These are phyloP conservation scores for Bombus fervidus DNA, from an alignment of 1,140 invertebrate species.

Conservation along the genomic window DNA sequence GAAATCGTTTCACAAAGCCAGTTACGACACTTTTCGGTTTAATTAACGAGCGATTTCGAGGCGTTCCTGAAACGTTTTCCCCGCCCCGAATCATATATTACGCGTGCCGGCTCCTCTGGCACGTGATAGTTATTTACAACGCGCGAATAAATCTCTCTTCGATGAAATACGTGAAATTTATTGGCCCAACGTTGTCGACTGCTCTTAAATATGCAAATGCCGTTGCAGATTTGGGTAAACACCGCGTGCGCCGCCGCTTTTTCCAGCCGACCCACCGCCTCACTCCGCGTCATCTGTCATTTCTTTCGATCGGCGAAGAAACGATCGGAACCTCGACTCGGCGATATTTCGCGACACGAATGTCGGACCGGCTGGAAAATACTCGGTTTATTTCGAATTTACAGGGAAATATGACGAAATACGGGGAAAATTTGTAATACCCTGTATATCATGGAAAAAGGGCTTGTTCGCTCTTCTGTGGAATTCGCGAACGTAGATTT, in stretches of 20 bases:
- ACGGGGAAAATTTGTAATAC: neutral
- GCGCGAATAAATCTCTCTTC: neutral
- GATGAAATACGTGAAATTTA: slow-evolving; percentile 6
- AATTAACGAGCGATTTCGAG: neutral
- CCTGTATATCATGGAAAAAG: neutral
- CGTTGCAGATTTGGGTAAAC: no score
- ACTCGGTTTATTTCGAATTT: neutral
- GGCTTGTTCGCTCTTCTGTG: neutral
- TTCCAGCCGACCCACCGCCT: neutral
- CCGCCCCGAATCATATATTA: neutral
- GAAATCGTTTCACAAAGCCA: neutral
- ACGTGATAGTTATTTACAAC: neutral
- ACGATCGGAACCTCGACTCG: neutral
- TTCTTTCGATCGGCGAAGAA: neutral
- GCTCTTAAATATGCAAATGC: no score
- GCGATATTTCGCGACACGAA: neutral
- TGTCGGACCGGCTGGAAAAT: neutral
- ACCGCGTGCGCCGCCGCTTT: no score
- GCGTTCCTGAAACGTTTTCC: neutral
- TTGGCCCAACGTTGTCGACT: neutral
- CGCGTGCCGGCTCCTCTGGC: neutral
- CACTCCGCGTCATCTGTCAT: neutral
- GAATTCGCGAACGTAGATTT: neutral
- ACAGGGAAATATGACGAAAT: neutral
- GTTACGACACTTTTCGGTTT: slow-evolving; percentile 16